phyloP scores from a whole-genome alignment of 2,113 vertebrate species.

The Chionomys nivalis region DNA sequence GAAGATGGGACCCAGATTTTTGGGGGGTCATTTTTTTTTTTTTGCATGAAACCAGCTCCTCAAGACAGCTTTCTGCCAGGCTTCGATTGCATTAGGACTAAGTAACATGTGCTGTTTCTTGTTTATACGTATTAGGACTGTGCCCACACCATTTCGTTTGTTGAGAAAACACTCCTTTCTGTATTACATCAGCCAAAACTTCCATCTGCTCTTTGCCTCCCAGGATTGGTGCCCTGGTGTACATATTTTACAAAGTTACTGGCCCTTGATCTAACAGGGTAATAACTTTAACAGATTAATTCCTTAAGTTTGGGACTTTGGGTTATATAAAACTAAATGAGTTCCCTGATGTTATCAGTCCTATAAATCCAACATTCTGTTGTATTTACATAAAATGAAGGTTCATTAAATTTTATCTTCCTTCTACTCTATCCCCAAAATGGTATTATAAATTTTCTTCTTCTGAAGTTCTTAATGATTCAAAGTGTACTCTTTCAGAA shows the following conservation, averaged over 20 bases:
- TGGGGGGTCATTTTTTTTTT: background rate
- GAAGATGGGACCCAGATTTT: background rate
- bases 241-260: conserved; percentile 69
- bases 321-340: conserved; percentile 77
- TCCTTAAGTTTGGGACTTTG: conserved; percentile 68
- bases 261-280: conserved; percentile 65
- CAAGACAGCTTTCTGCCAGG: conserved; percentile 1
- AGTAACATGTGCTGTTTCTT: background rate
- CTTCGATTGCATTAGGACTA: background rate
- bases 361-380: conserved; percentile 76
- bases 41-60: background rate
- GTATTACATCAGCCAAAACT: background rate
- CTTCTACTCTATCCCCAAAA: conserved; percentile 65
- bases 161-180: background rate
- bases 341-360: conserved; percentile 71
- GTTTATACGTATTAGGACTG: background rate
- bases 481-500: conserved; percentile 65
- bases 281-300: conserved; percentile 68
- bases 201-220: background rate
- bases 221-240: conserved; percentile 13
- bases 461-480: conserved; percentile 73
- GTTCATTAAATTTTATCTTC: conserved; percentile 78
- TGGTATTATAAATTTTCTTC: conserved; percentile 75
- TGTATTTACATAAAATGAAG: conserved; percentile 78
- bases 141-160: background rate